Base-by-base conservation (phyloP, 2,888 invertebrate species). In the Pollenia griseotomentosa region DNA sequence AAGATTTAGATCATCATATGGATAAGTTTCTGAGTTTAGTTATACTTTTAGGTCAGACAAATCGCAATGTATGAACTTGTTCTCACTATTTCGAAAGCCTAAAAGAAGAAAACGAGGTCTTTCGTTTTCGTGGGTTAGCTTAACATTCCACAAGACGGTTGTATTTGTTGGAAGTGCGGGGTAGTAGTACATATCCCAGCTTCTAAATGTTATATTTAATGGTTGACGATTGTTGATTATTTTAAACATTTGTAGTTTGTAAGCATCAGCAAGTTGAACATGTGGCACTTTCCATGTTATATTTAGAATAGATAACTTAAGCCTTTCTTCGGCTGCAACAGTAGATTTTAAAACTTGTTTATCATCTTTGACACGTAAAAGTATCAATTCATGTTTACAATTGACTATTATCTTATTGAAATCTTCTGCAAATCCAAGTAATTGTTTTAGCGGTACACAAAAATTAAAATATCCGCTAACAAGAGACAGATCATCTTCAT, bases 401-500 rank as follows among this genome's bases (percentile, higher is more conserved):
- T 93, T 93, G 1, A 93, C 86, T 74, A 92, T 88, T 70, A 93
- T 90, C 89, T 91, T 92, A 53, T 90, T 90, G n/a, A 11, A 19
- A 57, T 57, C 19, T 57, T 57, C 57, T 33, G 33, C 90, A 88
- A 92, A 92, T 5, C 91, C 92, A 19, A 93, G 79, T n/a, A 93
- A 44, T 78, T 88, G 88, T 78, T 90, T 90, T 44, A 93, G 87
- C 14, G 92, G 91, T 51, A 93, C 87, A 77, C 86, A 90, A 81
- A 91, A 89, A 88, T 90, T 83, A 9, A 88, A 85, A 55, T 77
- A 44, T 5, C 78, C 83, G 9, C 89, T 81, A 91, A 91, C 66
- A 80, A 9, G 90, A 90, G 42, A 84, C 3, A 80, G 40, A 57
- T 85, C 70, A n/a, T 48, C 57, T 48, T 44, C 42, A 33, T 63